phyloP scores from a whole-genome alignment of 1,140 invertebrate genomes.

The Bemisia tabaci region DNA sequence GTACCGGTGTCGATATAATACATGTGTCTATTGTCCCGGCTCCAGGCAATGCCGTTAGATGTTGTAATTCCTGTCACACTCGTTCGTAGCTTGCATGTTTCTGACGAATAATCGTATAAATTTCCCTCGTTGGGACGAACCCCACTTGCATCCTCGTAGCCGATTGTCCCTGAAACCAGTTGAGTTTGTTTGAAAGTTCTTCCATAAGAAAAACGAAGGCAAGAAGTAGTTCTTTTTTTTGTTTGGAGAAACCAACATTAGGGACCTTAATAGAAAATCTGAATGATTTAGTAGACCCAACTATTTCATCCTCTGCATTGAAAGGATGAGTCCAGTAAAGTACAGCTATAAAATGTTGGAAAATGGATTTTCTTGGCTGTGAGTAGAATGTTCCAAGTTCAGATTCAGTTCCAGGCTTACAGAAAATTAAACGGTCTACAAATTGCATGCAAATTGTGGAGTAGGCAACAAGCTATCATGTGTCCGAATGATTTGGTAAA shows the following conservation, averaged over 20 bases:
- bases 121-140: constrained; percentile 39
- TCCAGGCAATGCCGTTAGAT: constrained; percentile 75
- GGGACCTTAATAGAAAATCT: background rate
- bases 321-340: no score
- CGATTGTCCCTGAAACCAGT: constrained; percentile 50
- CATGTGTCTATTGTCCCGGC: constrained; percentile 46
- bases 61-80: constrained; percentile 41
- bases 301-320: no score
- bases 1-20: constrained; percentile 65
- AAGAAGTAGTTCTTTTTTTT: background rate
- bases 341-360: no score
- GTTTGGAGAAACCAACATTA: background rate
- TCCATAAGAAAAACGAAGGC: background rate
- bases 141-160: constrained; percentile 37
- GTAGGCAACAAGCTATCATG: no score
- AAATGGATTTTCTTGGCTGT: no score
- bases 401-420: no score
- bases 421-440: no score
- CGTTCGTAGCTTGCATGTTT: constrained; percentile 30
- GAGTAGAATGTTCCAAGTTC: no score
- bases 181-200: background rate
- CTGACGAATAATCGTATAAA: constrained; percentile 38
- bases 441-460: no score
- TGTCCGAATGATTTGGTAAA: no score
- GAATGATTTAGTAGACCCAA: background rate